Conservation (phyloP, 2,113 vertebrate species). For the Solenodon paradoxus region DNA sequence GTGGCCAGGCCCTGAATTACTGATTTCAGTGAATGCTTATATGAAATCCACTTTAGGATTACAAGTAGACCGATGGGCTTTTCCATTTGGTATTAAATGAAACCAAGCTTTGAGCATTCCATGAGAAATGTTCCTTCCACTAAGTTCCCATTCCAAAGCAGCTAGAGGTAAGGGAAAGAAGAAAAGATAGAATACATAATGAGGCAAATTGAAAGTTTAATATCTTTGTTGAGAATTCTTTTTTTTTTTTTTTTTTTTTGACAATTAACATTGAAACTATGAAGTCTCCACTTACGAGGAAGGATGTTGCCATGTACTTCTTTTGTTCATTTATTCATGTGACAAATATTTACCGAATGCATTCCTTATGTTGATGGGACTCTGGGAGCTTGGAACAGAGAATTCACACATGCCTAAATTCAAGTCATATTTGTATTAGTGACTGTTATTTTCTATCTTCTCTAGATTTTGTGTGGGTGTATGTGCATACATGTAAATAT, state of each 20-base stretch:
- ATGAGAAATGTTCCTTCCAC: neutral
- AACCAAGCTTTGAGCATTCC: neutral
- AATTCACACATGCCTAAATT: neutral
- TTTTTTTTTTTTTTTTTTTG: neutral
- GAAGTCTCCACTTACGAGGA: neutral
- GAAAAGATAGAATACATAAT: neutral
- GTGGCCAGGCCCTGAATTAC: neutral
- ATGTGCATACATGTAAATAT: conserved; percentile 5
- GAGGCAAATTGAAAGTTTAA: neutral
- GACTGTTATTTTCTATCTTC: neutral
- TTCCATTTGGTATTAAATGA: neutral
- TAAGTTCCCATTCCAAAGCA: neutral
- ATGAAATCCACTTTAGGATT: neutral
- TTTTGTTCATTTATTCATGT: neutral
- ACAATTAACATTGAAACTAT: neutral
- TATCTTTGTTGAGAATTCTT: neutral
- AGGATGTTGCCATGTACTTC: accelerated
- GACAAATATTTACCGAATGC: neutral
- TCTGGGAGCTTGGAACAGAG: neutral
- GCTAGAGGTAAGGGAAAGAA: neutral
- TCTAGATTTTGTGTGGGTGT: neutral
- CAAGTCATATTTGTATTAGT: neutral
- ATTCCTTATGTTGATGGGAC: no score
- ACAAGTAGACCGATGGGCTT: neutral
- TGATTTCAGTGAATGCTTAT: neutral